Evolutionary conservation across 2,113 vertebrate species (phyloP).

Genomic region (Deroptyus accipitrinus): DNA sequence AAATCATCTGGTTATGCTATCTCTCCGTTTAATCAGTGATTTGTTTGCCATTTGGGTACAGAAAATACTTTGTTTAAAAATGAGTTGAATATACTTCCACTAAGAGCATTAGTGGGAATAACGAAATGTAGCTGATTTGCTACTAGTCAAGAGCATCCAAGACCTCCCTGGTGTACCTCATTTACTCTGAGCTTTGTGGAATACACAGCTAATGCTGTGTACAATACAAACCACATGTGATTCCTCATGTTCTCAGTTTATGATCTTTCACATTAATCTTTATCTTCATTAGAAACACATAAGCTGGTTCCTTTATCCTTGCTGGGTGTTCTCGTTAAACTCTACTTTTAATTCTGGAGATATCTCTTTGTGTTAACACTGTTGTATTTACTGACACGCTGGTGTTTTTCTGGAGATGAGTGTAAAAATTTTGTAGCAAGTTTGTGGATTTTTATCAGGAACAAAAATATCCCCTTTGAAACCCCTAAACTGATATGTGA

Average conservation of each 20-base stretch:
- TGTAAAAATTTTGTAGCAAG: not conserved
- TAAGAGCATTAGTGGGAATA: not conserved
- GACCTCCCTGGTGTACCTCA: not conserved
- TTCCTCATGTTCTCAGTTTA: not conserved
- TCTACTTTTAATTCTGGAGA: not conserved
- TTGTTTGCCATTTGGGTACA: conserved; percentile 54
- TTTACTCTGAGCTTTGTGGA: not conserved
- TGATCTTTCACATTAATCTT: not conserved
- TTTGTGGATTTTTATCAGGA: not conserved
- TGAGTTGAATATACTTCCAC: not conserved
- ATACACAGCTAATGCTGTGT: not conserved
- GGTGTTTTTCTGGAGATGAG: not conserved
- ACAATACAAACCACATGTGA: not conserved
- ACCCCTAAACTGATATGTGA: not conserved
- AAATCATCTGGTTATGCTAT: conserved; percentile 34
- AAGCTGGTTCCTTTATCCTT: not conserved
- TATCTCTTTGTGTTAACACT: not conserved
- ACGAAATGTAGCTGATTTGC: not conserved
- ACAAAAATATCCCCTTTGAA: not conserved
- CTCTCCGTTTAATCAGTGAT: conserved; percentile 58
- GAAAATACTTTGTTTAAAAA: conserved; percentile 25
- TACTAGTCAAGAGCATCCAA: not conserved
- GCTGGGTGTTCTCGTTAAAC: not conserved
- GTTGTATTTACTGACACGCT: not conserved
- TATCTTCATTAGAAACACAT: not conserved